A percentile compares a stretch with the other conserved stretches of the same genome.
Conservation (phyloP, 2,888 invertebrate species). For the Lasioglossum marginatum region DNA sequence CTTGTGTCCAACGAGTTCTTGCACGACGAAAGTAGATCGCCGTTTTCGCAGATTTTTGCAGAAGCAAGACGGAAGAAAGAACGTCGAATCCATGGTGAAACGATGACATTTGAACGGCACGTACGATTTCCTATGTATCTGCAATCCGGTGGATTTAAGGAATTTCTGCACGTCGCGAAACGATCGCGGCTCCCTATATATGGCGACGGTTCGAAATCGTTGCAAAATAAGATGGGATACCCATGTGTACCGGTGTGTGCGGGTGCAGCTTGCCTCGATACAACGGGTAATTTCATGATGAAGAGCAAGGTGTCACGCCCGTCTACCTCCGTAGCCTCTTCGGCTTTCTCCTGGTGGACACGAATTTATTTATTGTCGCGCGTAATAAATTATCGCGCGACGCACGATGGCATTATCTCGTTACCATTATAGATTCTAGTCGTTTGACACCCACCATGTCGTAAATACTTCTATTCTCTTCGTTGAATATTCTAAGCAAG, state of each 20-base stretch:
- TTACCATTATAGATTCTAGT: slow-evolving; percentile 57
- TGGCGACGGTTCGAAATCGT: neutral
- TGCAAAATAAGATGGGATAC: neutral
- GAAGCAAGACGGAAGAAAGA: neutral
- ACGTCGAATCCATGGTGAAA: neutral
- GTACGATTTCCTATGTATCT: neutral
- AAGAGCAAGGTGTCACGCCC: slow-evolving; percentile 12
- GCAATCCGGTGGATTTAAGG: neutral
- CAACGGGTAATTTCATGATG: slow-evolving; percentile 6
- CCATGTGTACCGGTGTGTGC: neutral
- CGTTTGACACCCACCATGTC: slow-evolving; percentile 53
- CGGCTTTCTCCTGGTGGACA: slow-evolving; percentile 61
- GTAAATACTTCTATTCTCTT: slow-evolving; percentile 12
- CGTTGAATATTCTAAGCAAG: neutral
- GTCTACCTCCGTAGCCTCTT: slow-evolving; percentile 21
- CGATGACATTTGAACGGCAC: slow-evolving; percentile 9
- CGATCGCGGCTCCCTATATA: neutral
- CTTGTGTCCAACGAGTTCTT: neutral
- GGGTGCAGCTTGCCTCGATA: neutral
- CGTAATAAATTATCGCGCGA: slow-evolving; percentile 41
- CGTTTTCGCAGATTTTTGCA: neutral
- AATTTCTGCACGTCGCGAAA: slow-evolving; percentile 10
- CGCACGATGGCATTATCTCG: slow-evolving; percentile 12
- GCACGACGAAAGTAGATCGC: slow-evolving; percentile 18
- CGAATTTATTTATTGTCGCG: slow-evolving; percentile 43